Evolutionary conservation across 2,797 vertebrate genomes (phyloP).

Genomic region (Apodemus agrarius): DNA sequence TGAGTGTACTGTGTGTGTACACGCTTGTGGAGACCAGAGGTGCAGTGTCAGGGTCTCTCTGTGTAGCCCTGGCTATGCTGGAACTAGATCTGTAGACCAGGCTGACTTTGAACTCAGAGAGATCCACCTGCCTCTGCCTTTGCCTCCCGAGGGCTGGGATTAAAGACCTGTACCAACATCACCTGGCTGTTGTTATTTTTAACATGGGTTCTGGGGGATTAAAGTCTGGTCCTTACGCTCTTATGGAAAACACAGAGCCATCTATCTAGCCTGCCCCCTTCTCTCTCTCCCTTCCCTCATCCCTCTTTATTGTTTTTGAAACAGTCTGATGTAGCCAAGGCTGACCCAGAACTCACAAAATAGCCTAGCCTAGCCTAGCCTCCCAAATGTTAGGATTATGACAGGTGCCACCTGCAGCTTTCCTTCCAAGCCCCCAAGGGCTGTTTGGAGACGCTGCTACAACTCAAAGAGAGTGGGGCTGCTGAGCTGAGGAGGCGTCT

Average conservation of each 20-base stretch:
- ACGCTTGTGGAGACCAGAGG: background rate
- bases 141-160: background rate
- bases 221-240: background rate
- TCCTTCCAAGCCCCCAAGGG: background rate
- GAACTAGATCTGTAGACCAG: background rate
- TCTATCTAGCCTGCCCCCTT: too few species aligned
- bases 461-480: background rate
- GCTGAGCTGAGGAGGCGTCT: background rate
- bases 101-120: background rate
- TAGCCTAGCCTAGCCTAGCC: background rate
- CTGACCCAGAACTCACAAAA: background rate
- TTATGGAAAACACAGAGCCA: background rate
- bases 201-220: background rate
- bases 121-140: background rate
- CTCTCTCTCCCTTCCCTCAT: background rate
- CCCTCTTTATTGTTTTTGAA: background rate
- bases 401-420: too few species aligned
- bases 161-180: fast-evolving
- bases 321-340: background rate
- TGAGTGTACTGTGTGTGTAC: background rate
- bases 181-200: background rate
- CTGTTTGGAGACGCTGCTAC: background rate
- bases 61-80: background rate
- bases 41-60: background rate
- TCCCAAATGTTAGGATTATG: background rate